phyloP scores from a whole-genome alignment of 1,140 invertebrate species.

The Bombyx mandarina region DNA sequence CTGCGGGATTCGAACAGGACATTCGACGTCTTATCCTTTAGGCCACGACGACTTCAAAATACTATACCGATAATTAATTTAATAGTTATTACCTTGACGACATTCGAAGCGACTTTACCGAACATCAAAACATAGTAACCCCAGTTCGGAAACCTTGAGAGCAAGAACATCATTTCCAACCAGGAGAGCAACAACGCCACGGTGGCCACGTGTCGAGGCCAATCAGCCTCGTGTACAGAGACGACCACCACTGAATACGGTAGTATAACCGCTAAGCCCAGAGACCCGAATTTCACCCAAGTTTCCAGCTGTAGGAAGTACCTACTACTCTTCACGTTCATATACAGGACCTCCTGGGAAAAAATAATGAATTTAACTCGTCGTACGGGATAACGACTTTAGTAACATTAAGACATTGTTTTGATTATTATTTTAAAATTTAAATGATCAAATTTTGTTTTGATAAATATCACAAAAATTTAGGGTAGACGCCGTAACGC shows the following conservation, averaged over 20 bases:
- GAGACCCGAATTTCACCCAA: conserved; percentile 64
- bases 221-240: conserved; percentile 31
- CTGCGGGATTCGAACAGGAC: background rate
- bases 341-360: conserved; percentile 68
- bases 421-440: no score
- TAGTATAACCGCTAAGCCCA: conserved; percentile 40
- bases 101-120: conserved; percentile 65
- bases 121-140: conserved; percentile 72
- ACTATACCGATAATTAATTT: conserved; percentile 1
- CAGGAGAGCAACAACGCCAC: conserved; percentile 68
- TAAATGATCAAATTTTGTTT: no score
- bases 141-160: conserved; percentile 71
- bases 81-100: conserved; percentile 51
- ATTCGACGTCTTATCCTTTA: background rate
- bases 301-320: conserved; percentile 67
- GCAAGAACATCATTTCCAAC: conserved; percentile 70
- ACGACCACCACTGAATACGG: conserved; percentile 31
- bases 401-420: no score
- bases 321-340: conserved; percentile 54
- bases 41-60: background rate
- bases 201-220: conserved; percentile 69
- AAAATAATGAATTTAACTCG: conserved; percentile 30
- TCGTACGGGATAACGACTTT: no score
- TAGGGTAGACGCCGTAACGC: no score
- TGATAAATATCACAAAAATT: no score